Conservation (phyloP, 2,113 vertebrate genomes). For the Xiphias gladius region DNA sequence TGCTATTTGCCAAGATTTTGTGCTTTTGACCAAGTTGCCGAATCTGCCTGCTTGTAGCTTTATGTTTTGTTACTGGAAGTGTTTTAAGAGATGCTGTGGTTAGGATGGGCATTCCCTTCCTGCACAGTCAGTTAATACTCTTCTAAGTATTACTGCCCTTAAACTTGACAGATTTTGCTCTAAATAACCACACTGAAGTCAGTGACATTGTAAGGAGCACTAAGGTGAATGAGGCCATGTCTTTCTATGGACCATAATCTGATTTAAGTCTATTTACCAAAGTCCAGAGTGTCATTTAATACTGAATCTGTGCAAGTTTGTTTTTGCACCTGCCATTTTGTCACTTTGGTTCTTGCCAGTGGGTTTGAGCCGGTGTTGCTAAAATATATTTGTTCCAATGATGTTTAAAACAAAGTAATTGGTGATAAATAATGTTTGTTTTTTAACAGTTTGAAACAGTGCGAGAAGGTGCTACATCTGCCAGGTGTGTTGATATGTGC, state of each 20-base stretch:
- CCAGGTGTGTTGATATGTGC: constrained; percentile 47
- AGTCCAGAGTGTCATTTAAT: constrained; percentile 27
- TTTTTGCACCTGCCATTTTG: constrained; percentile 25
- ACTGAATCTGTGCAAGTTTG: neutral
- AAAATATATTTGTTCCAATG: constrained; percentile 14
- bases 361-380: constrained; percentile 22
- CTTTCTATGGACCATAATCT: constrained; percentile 50
- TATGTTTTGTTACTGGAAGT: constrained; percentile 43
- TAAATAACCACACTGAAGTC: constrained; percentile 33
- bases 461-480: constrained; percentile 39
- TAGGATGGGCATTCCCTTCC: neutral
- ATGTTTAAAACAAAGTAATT: constrained; percentile 30
- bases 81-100: constrained; percentile 39
- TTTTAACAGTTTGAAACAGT: constrained; percentile 43
- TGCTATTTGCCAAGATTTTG: constrained; percentile 25
- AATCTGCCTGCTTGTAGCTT: constrained; percentile 52
- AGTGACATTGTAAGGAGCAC: constrained; percentile 12
- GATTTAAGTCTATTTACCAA: constrained; percentile 34
- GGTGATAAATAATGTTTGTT: constrained; percentile 42
- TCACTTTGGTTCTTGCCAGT: constrained; percentile 17
- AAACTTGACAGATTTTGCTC: constrained; percentile 30
- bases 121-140: constrained; percentile 44
- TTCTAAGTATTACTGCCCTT: constrained; percentile 37
- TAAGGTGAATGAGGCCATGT: constrained; percentile 23
- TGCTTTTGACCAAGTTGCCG: constrained; percentile 53